Base-by-base conservation (phyloP, 2,797 vertebrate species). In the Lacerta viridis region DNA sequence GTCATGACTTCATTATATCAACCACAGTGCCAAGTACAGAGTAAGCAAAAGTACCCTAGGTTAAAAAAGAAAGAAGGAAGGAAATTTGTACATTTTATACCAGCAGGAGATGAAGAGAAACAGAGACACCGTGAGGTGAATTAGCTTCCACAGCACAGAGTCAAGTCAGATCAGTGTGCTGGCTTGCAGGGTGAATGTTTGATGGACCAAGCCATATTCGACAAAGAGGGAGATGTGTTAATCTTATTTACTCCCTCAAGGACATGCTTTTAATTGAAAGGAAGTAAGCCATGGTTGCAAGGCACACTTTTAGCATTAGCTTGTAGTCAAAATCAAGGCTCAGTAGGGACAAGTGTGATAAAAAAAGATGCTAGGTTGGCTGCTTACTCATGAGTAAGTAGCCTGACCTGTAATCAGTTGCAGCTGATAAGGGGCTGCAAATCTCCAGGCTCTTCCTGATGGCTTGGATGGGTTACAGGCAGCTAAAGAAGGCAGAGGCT, bases 201-300 rank as follows among this genome's bases (percentile, higher is more conserved):
- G 85, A 89, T 89, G 66, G 76, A 85, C 81, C 4, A 29, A 72
- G 80, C 83, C 76, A 74, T 75, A 64, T 20, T 64, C 64, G 39
- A 80, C 55, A 80, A 80, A 89, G 29, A 50, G 50, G 4, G 50
- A 43, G 27, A 74, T 50, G 61, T 84, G 41, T 61, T 46, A 82
- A 55, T 88, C 68, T 46, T 88, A 84, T 84, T 89, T 89, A 80
- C 69, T 85, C 43, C 88, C 69, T 86, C 64, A 46, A 84, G 77
- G 76, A 80, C 55, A 86, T 77, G 15, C 46, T 89, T 83, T 82
- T 83, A 89, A 83, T 75, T 82, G 74, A 89, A 89, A 82, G 74
- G 43, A 77, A 89, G 77, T 29, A 75, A 89, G 43, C 71, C 23
- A 76, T 85, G 39, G 43, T 59, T 84, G 46, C 29, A 87, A 66